phyloP scores from a whole-genome alignment of 2,113 vertebrate species.

The Mesoclemmys tuberculata region DNA sequence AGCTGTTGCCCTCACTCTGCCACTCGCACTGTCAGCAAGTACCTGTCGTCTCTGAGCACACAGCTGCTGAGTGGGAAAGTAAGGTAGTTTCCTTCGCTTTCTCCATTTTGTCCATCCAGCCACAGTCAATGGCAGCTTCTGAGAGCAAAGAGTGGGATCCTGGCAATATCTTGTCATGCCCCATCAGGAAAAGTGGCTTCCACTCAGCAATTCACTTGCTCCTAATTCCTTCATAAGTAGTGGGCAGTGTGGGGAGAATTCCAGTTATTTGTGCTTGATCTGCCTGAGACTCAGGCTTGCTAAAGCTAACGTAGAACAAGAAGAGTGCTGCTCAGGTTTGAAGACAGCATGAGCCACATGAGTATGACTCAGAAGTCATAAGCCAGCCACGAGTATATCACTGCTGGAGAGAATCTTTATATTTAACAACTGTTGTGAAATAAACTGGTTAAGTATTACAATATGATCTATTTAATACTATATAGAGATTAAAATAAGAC shows the following conservation, averaged over 20 bases:
- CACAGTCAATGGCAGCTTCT: background rate
- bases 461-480: background rate
- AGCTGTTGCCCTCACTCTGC: too few relatives aligned
- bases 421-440: background rate
- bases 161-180: too few relatives aligned
- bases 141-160: background rate
- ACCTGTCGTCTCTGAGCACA: too few relatives aligned
- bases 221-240: background rate
- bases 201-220: background rate
- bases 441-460: background rate
- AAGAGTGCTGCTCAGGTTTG: background rate
- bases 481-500: background rate
- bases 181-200: background rate
- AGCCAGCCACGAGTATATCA: background rate
- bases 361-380: background rate
- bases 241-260: background rate
- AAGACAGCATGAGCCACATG: background rate
- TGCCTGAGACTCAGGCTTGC: too few relatives aligned
- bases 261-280: background rate
- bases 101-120: rapidly evolving
- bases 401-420: background rate
- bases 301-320: background rate
- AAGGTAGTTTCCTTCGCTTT: background rate
- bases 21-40: too few relatives aligned
- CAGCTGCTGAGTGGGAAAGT: background rate